phyloP scores from a whole-genome alignment of 2,113 vertebrate genomes.

The Aspiorhynchus laticeps region DNA sequence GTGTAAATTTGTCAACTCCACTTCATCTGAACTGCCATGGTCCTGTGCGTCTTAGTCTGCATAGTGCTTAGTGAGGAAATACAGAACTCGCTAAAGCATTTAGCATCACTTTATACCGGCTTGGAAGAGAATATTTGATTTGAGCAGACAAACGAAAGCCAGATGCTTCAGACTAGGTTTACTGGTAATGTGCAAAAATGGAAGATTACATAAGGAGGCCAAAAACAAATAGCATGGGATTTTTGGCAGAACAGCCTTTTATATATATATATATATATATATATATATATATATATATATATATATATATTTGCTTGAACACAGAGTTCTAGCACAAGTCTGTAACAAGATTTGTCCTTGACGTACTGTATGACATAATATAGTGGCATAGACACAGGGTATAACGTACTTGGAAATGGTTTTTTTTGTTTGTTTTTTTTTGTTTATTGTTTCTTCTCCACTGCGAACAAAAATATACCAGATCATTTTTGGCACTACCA shows the following conservation, averaged over 20 bases:
- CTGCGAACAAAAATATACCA: not conserved
- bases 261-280: too few relatives aligned
- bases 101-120: not conserved
- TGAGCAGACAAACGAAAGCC: not conserved
- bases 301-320: too few relatives aligned
- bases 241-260: conserved; percentile 18
- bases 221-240: not conserved
- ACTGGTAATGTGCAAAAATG: not conserved
- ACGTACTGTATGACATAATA: not conserved
- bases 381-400: not conserved
- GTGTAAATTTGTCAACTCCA: not conserved
- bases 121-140: not conserved
- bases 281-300: too few relatives aligned
- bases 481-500: not conserved
- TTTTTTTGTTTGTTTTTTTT: not conserved
- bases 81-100: not conserved
- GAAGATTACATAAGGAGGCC: conserved; percentile 10
- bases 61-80: not conserved
- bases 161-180: not conserved
- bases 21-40: not conserved
- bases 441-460: not conserved
- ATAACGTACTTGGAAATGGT: not conserved
- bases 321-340: not conserved
- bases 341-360: not conserved
- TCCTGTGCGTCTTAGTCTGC: not conserved